phyloP scores from a whole-genome alignment of 2,113 vertebrate species.

The Rhagologus leucostigma region DNA sequence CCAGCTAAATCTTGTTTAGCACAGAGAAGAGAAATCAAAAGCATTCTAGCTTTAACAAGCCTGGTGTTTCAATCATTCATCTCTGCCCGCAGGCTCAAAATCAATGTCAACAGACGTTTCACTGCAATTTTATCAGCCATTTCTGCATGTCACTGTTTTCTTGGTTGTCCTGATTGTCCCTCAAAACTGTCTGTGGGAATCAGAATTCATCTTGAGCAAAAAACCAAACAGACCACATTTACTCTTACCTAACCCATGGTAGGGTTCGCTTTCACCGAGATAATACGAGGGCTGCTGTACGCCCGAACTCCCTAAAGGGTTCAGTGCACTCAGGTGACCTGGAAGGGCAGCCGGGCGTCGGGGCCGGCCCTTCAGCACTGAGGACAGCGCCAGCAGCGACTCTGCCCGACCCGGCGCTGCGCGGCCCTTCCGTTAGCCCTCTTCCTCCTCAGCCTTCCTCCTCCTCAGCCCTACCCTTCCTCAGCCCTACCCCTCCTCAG shows the following conservation, averaged over 20 bases:
- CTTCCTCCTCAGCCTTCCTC: neutral
- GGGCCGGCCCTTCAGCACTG: conserved; percentile 52
- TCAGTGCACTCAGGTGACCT: fast-evolving
- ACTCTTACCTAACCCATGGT: fast-evolving
- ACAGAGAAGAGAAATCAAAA: conserved; percentile 89
- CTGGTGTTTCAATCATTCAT: conserved; percentile 95
- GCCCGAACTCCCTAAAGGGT: fast-evolving
- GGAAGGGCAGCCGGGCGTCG: neutral
- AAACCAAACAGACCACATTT: neutral
- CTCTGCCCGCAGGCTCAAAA: conserved; percentile 85
- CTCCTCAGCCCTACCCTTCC: neutral
- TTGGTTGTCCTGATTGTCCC: conserved; percentile 65
- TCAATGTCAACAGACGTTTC: conserved; percentile 94
- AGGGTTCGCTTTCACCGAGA: neutral
- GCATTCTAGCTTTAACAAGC: conserved; percentile 93
- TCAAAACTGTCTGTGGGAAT: neutral
- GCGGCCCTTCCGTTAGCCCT: neutral
- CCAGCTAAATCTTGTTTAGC: conserved; percentile 86
- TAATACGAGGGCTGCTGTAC: fast-evolving
- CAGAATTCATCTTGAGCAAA: neutral
- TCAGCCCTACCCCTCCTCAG: neutral
- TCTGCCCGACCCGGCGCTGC: neutral
- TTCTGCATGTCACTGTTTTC: conserved; percentile 80
- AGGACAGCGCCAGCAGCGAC: conserved; percentile 17
- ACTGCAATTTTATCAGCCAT: conserved; percentile 89